phyloP scores from a whole-genome alignment of 2,113 vertebrate genomes.

The Tinamus guttatus region DNA sequence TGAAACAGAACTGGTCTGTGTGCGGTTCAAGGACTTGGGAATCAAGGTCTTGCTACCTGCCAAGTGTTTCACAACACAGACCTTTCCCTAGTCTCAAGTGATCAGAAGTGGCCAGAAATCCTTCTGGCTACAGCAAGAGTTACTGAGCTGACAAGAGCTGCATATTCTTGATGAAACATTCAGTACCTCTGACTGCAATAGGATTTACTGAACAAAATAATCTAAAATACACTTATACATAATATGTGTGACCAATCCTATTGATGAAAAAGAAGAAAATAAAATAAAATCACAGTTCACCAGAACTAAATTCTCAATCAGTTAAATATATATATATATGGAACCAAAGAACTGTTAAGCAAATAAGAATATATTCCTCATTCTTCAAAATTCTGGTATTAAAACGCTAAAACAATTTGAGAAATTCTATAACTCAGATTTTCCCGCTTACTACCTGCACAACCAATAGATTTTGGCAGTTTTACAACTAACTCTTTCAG shows the following conservation, averaged over 20 bases:
- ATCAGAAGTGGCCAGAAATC: not conserved
- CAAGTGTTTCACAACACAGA: not conserved
- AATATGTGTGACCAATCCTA: not conserved
- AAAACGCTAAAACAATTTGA: not conserved
- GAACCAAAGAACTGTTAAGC: not conserved
- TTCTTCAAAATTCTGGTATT: not conserved
- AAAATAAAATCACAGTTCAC: not conserved
- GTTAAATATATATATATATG: too few relatives aligned
- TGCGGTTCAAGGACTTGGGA: not conserved
- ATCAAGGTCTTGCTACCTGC: not conserved
- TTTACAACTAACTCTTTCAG: not conserved
- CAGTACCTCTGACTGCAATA: not conserved
- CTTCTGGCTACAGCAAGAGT: not conserved
- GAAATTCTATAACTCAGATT: not conserved
- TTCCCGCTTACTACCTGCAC: not conserved
- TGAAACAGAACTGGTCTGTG: not conserved
- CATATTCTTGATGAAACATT: not conserved
- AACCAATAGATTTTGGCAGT: not conserved
- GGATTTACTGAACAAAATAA: not conserved
- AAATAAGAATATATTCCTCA: not conserved
- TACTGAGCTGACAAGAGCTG: not conserved
- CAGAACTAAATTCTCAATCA: not conserved
- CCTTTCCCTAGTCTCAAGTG: not conserved
- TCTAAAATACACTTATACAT: not conserved
- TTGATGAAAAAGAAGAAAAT: too few relatives aligned